Percentiles rank a stretch among this genome's conserved stretches.
phyloP scores from a whole-genome alignment of 2,888 invertebrate genomes.

The Synergus japonicus region DNA sequence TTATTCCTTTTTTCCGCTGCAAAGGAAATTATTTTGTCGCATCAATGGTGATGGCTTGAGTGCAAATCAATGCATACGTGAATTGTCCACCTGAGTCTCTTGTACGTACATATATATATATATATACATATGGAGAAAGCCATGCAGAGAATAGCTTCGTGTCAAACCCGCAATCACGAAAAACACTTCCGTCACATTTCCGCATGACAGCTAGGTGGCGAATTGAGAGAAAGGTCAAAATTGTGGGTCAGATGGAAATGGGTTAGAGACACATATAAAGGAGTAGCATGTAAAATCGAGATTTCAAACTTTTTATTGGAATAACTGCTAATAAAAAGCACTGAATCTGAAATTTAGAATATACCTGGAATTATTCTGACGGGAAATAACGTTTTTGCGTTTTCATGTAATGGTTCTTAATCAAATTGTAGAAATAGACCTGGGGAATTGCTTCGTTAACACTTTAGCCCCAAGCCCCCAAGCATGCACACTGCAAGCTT shows the following conservation, averaged over 20 bases:
- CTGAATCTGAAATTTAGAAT: not conserved
- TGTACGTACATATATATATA: not conserved
- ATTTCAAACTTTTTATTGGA: not conserved
- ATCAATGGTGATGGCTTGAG: not conserved
- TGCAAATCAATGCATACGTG: constrained; percentile 25
- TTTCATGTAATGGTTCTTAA: not conserved
- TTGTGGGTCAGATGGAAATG: not conserved
- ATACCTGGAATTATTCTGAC: not conserved
- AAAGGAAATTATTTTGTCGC: constrained; percentile 14
- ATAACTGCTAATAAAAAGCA: not conserved
- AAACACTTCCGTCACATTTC: constrained; percentile 17
- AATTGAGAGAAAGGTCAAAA: not conserved
- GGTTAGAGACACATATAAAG: not conserved
- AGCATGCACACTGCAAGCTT: not conserved
- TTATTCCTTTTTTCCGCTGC: not conserved
- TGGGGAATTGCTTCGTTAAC: constrained; percentile 19
- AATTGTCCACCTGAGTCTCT: not conserved
- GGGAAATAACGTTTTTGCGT: not conserved
- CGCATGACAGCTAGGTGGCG: not conserved
- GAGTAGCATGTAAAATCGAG: not conserved
- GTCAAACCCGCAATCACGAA: constrained; percentile 17
- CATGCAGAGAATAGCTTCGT: not conserved
- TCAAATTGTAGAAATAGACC: constrained; percentile 25
- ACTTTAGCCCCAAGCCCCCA: constrained; percentile 8
- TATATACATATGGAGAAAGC: not conserved